phyloP scores from a whole-genome alignment of 2,888 invertebrate species.

The Epinotia demarniana region DNA sequence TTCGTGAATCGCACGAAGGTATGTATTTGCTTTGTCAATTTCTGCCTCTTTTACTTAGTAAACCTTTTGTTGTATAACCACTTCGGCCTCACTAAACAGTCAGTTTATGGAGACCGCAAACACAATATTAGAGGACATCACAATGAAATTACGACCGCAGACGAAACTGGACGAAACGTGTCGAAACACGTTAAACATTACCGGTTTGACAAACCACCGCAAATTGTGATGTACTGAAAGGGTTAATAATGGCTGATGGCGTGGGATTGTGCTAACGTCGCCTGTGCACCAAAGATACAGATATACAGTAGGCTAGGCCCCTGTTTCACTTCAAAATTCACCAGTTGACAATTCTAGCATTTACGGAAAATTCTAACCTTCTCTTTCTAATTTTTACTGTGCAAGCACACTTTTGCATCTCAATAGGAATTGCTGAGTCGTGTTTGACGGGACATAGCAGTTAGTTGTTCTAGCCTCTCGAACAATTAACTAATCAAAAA shows the following conservation, averaged over 20 bases:
- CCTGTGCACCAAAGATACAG: neutral
- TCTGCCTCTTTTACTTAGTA: neutral
- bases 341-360: neutral
- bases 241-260: conserved; percentile 78
- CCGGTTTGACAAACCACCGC: conserved; percentile 78
- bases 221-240: conserved; percentile 80
- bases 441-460: too few relatives aligned
- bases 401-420: too few relatives aligned
- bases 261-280: conserved; percentile 66
- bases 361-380: too few relatives aligned
- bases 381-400: too few relatives aligned
- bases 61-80: conserved; percentile 6
- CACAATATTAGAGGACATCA: conserved; percentile 31
- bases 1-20: neutral
- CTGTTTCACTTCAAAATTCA: neutral
- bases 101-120: conserved; percentile 21
- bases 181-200: conserved; percentile 54
- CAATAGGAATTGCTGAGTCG: too few relatives aligned
- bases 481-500: too few relatives aligned
- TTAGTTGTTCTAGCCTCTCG: too few relatives aligned
- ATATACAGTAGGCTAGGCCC: conserved; percentile 7
- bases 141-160: conserved; percentile 31
- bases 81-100: neutral
- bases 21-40: neutral
- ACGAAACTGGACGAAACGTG: conserved; percentile 11